A percentile compares a stretch with the other conserved stretches of the same genome.
phyloP scores from a whole-genome alignment of 2,888 invertebrate species.

The Patella depressa region DNA sequence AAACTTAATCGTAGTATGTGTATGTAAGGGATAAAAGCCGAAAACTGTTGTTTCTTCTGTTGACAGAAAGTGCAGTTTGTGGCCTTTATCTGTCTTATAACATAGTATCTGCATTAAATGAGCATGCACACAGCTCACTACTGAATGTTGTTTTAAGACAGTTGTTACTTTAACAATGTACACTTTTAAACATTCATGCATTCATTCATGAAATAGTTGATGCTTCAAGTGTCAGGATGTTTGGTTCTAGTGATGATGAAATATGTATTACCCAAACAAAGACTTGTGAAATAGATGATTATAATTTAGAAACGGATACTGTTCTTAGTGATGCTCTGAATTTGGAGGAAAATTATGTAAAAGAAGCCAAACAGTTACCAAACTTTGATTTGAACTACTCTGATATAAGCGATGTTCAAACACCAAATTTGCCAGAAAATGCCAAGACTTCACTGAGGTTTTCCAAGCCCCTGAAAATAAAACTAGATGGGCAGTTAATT shows the following conservation, averaged over 20 bases:
- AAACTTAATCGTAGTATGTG: not conserved
- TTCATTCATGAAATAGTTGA: not conserved
- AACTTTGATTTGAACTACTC: too few relatives aligned
- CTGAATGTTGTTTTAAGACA: conserved; percentile 3
- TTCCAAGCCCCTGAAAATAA: too few relatives aligned
- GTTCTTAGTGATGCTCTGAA: not conserved
- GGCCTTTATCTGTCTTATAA: not conserved
- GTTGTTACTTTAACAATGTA: not conserved
- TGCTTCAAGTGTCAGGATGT: not conserved
- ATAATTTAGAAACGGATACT: conserved; percentile 3
- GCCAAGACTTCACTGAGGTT: too few relatives aligned
- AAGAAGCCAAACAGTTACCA: not conserved
- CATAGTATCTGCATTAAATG: not conserved
- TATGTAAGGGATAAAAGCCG: conserved; percentile 1
- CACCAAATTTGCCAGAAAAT: too few relatives aligned
- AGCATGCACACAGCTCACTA: conserved; percentile 1
- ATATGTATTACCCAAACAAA: too few relatives aligned
- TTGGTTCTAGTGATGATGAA: not conserved
- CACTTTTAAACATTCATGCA: conserved; percentile 1
- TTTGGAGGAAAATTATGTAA: conserved; percentile 6
- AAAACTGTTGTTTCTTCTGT: not conserved
- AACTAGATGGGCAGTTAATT: too few relatives aligned
- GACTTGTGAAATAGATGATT: too few relatives aligned
- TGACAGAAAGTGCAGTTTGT: not conserved
- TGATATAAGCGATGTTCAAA: not conserved